These are phyloP conservation scores for Leptinotarsa rubiginosa DNA, from an alignment of 2,888 invertebrate genomes.

Conservation along the genomic window DNA sequence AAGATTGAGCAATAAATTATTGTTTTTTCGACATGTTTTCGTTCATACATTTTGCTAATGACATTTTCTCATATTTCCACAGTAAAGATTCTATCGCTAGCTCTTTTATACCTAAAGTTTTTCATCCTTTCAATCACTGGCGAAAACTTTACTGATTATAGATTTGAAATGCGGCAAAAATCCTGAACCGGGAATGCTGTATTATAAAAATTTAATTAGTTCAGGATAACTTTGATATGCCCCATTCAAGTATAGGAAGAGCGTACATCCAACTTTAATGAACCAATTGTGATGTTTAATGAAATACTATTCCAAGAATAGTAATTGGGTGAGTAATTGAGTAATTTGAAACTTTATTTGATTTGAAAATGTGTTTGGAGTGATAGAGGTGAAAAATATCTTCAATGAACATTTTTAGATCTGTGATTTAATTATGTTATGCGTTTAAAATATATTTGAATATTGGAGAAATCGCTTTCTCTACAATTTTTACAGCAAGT, in stretches of 20 bases:
- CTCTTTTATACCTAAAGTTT: conserved; percentile 3
- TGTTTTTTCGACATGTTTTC: background rate
- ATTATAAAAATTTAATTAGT: conserved; percentile 31
- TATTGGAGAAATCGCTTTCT: too few species aligned
- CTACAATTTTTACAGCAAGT: too few species aligned
- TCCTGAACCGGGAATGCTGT: conserved; percentile 16
- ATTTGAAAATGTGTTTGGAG: background rate
- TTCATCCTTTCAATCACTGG: conserved; percentile 5
- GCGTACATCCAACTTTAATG: conserved; percentile 27
- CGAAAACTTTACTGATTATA: conserved; percentile 22
- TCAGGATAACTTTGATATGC: conserved; percentile 28
- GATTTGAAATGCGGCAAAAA: conserved; percentile 21
- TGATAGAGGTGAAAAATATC: background rate
- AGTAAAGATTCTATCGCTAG: conserved; percentile 1
- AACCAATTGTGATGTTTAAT: conserved; percentile 26
- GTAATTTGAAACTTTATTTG: background rate
- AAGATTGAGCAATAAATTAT: conserved; percentile 15
- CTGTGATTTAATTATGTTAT: background rate
- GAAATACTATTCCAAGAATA: conserved; percentile 19
- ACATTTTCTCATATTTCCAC: conserved; percentile 1
- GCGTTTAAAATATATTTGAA: too few species aligned
- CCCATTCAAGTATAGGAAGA: conserved; percentile 18
- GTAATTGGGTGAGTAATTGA: background rate
- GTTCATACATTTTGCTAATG: background rate
- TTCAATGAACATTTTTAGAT: background rate